Percentiles rank a stretch among this genome's conserved stretches.
Conservation (phyloP, 2,888 invertebrate genomes). For the Pollenia griseotomentosa region DNA sequence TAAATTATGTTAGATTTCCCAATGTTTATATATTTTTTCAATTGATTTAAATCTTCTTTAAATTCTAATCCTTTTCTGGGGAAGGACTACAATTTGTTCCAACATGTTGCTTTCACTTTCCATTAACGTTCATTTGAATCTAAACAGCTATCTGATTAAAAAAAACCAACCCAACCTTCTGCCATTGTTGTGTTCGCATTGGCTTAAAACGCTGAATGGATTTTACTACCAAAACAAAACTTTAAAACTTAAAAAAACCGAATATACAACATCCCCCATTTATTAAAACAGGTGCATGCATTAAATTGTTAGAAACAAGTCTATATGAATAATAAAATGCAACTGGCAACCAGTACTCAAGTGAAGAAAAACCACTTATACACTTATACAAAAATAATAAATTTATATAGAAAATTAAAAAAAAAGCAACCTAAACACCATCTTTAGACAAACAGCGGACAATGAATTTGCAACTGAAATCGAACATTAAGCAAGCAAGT, state of each 20-base stretch:
- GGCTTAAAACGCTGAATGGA: constrained; percentile 56
- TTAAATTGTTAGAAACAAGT: constrained; percentile 49
- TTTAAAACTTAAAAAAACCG: constrained; percentile 6
- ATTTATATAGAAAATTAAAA: neutral
- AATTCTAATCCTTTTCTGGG: no score
- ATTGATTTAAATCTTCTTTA: no score
- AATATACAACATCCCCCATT: constrained; percentile 56
- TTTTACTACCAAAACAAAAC: constrained; percentile 29
- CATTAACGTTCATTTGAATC: neutral
- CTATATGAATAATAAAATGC: constrained; percentile 54
- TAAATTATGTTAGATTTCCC: no score
- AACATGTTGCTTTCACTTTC: constrained; percentile 29
- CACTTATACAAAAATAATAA: neutral
- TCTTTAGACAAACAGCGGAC: constrained; percentile 35
- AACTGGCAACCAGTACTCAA: constrained; percentile 41
- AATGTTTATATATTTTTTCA: no score
- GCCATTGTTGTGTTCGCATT: constrained; percentile 33
- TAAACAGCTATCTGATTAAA: neutral
- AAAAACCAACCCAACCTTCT: constrained; percentile 38
- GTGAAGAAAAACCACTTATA: neutral
- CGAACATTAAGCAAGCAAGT: neutral
- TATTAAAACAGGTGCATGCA: constrained; percentile 56
- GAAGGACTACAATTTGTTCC: no score
- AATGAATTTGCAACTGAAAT: constrained; percentile 32
- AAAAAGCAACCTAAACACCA: constrained; percentile 39